Evolutionary conservation across 2,113 vertebrate species (phyloP).

Genomic region (Anguilla japonica): DNA sequence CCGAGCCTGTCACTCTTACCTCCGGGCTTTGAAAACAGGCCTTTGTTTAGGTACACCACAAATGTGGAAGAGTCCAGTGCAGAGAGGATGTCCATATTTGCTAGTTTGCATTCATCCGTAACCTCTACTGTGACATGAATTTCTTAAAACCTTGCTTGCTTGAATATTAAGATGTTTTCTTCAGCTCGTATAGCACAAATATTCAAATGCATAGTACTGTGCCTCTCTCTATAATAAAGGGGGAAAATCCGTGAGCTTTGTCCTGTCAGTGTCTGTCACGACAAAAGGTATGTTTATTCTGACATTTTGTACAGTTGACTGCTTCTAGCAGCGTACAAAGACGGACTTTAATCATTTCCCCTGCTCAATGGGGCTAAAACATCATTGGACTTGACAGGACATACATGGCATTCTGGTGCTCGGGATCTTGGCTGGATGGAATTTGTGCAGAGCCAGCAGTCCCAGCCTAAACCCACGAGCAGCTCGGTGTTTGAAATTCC

Average conservation of each 20-base stretch:
- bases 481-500: constrained; percentile 61
- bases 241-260: background rate
- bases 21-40: background rate
- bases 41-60: background rate
- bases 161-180: background rate
- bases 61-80: background rate
- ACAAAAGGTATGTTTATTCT: constrained; percentile 35
- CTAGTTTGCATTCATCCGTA: background rate
- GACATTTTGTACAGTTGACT: constrained; percentile 38
- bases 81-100: background rate
- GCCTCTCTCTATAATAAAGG: background rate
- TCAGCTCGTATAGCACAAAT: background rate
- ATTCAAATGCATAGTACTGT: background rate
- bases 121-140: background rate
- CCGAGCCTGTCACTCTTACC: background rate
- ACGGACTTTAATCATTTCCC: constrained; percentile 38
- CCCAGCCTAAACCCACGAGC: constrained; percentile 29
- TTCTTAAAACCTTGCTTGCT: background rate
- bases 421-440: constrained; percentile 44
- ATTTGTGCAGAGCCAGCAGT: constrained; percentile 63
- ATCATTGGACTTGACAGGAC: constrained; percentile 50
- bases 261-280: background rate
- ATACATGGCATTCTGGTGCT: constrained; percentile 42
- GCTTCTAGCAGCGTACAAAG: constrained; percentile 32
- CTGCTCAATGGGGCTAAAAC: constrained; percentile 48